These are phyloP conservation scores for Drosophila varians DNA, from an alignment of 1,140 invertebrate species.

Conservation along the genomic window DNA sequence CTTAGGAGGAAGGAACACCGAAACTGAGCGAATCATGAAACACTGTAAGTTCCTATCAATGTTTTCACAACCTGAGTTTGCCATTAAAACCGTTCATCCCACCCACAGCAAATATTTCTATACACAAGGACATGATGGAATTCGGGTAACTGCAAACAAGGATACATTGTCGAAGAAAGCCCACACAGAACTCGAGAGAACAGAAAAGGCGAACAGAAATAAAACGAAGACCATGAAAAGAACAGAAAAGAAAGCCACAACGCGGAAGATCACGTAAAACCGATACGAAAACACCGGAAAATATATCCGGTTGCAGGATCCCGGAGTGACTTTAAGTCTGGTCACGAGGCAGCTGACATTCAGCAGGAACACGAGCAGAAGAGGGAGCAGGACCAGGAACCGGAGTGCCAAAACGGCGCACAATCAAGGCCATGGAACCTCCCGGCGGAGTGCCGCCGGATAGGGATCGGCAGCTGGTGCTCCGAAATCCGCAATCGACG, in stretches of 20 bases:
- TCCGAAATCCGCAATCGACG: slow-evolving; percentile 32
- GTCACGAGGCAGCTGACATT: background rate
- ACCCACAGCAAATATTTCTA: slow-evolving; percentile 72
- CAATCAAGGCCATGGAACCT: slow-evolving; percentile 72
- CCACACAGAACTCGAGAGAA: background rate
- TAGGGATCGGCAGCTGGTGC: slow-evolving; percentile 62
- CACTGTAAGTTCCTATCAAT: slow-evolving; percentile 10
- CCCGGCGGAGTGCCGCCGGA: slow-evolving; percentile 65
- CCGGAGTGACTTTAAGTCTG: background rate
- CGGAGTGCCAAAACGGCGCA: slow-evolving; percentile 15
- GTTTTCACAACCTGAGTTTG: background rate
- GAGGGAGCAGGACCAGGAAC: slow-evolving; percentile 6
- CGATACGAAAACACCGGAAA: background rate
- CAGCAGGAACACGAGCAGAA: background rate
- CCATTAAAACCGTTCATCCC: background rate
- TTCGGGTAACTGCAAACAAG: slow-evolving; percentile 58
- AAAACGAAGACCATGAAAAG: background rate
- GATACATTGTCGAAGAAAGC: background rate
- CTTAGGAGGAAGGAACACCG: background rate
- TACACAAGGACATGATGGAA: slow-evolving; percentile 79
- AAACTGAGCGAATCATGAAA: slow-evolving; percentile 34
- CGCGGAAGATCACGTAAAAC: slow-evolving; percentile 1
- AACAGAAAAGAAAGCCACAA: background rate
- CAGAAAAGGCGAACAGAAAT: slow-evolving; percentile 2
- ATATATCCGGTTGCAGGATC: background rate